phyloP scores from a whole-genome alignment of 2,113 vertebrate species.

The Rattus norvegicus region DNA sequence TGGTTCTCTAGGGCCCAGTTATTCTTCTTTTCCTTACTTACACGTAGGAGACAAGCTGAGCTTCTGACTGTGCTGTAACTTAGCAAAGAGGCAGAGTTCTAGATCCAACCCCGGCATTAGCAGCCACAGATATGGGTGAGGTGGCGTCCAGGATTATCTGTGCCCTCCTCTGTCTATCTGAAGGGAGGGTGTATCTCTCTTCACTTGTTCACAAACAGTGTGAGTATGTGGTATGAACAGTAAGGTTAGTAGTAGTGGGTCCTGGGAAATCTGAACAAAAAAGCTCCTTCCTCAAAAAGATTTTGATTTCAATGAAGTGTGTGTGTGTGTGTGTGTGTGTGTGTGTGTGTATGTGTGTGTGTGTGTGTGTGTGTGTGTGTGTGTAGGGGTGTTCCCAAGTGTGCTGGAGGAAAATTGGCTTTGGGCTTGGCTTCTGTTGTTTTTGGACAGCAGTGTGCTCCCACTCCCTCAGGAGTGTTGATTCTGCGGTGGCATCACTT shows the following conservation, averaged over 20 bases:
- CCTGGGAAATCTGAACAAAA: neutral
- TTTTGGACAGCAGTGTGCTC: slow-evolving; percentile 37
- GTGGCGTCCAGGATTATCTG: neutral
- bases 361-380: neutral
- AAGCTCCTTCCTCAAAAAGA: neutral
- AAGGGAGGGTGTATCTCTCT: neutral
- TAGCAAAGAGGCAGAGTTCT: slow-evolving; percentile 35
- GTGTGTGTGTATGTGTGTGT: neutral
- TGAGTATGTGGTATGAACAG: neutral
- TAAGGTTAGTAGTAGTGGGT: neutral
- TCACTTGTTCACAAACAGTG: neutral
- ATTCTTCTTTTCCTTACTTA: neutral
- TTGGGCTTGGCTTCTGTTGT: slow-evolving; percentile 33
- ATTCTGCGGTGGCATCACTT: slow-evolving; percentile 37
- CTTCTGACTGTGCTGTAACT: neutral
- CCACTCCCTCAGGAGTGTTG: slow-evolving; percentile 56
- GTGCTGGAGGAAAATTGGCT: slow-evolving; percentile 44
- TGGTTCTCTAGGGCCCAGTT: neutral
- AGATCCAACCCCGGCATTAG: neutral
- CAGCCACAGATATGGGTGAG: neutral
- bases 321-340: neutral
- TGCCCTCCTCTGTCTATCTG: neutral
- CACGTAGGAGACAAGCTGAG: neutral
- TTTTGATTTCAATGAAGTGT: neutral
- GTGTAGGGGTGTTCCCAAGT: neutral